A percentile compares a stretch with the other conserved stretches of the same genome.
These are phyloP conservation scores for Lepus oiostolus DNA, from an alignment of 2,797 vertebrate species.

Conservation along the genomic window DNA sequence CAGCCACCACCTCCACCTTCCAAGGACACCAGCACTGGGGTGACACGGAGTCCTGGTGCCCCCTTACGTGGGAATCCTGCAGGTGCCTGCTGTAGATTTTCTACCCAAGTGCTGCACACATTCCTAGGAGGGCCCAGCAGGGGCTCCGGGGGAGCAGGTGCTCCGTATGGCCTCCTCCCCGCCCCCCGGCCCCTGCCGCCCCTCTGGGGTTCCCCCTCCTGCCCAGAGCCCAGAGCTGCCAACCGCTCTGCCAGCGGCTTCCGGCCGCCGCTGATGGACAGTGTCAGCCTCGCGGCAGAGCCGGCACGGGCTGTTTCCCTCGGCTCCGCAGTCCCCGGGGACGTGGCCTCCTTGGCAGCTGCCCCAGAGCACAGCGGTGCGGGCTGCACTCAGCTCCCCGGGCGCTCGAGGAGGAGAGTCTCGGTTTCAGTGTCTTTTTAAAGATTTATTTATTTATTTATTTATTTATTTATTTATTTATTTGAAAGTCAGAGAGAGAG, in stretches of 20 bases:
- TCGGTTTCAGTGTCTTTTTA: no score
- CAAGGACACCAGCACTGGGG: background rate
- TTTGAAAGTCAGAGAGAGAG: no score
- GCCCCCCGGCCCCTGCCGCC: background rate
- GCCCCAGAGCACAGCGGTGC: background rate
- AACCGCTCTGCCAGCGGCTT: background rate
- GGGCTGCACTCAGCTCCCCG: background rate
- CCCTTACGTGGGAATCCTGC: background rate
- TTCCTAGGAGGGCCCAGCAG: background rate
- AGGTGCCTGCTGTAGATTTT: background rate
- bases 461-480: no score
- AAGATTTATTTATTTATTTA: no score
- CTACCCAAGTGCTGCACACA: background rate
- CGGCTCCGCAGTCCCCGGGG: background rate
- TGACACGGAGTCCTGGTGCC: background rate
- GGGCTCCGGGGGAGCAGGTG: background rate
- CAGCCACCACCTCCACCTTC: background rate
- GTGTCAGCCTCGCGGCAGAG: background rate
- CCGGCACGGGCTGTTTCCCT: background rate
- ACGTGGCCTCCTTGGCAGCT: constrained; percentile 32
- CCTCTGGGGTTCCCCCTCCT: constrained; percentile 38
- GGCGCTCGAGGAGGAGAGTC: background rate
- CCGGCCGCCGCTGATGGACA: background rate
- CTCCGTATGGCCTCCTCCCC: background rate
- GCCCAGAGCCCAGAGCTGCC: background rate